Base-by-base conservation (phyloP, 2,797 vertebrate genomes). In the Silurus aristotelis region DNA sequence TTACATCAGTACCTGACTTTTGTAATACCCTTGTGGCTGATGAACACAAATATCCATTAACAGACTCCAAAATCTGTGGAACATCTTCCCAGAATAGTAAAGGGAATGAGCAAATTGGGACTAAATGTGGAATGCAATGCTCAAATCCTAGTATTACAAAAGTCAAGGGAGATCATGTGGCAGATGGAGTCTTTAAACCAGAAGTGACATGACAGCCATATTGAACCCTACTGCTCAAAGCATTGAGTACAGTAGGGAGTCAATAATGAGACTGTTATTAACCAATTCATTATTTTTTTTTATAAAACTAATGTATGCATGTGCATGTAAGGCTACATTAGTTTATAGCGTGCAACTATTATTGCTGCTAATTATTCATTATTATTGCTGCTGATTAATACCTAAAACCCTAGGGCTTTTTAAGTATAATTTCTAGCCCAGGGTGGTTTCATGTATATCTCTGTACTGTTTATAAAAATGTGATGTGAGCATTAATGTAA, bases 371-470 rank as follows among this genome's bases (percentile, higher is more conserved):
- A 82, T 86, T 61, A 80, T 70, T 75, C 25, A 70, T 81, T 84
- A 80, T 84, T 76, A 82, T 76, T 84, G 88, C 88, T 89, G 88
- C 82, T 87, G 87, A 84, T 80, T 90, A 72, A 66, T 77, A 61
- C 56, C 66, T 66, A 55, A 61, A 78, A 77, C 14, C 64, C n/a
- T 61, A 70, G 63, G 63, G 72, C 82, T 38, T 52, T 77, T 77
- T 66, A 31, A 81, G 55, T 5, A 52, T 83, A 13, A 22, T 60
- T 58, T 83, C 17, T 72, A 84, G 46, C n/a, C 52, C n/a, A 85
- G 86, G 84, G 82, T 80, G 87, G 81, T 73, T 79, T 19, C 58
- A 46, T 60, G 61, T 83, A 72, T 83, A 72, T 83, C 76, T 60
- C 70, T 82, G 58, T 20, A 71, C 86, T 86, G 82, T 87, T 82